Evolutionary conservation across 1,140 invertebrate genomes (phyloP).

Genomic region (Cyrtorhinus lividipennis): DNA sequence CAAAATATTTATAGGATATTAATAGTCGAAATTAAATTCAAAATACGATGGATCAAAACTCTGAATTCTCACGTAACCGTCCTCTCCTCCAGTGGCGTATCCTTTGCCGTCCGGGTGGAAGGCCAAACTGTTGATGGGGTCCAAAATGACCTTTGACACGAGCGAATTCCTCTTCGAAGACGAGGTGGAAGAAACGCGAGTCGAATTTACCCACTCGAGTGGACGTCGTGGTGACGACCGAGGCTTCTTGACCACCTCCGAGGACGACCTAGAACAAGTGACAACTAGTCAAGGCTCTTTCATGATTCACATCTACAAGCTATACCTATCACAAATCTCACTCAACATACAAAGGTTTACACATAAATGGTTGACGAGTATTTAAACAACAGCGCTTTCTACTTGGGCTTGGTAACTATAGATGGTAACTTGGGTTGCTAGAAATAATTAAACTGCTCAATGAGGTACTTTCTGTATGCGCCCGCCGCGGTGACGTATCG

Average conservation of each 20-base stretch:
- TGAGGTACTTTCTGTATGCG: no score
- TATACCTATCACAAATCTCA: no score
- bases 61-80: conserved; percentile 94
- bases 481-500: no score
- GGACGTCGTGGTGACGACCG: conserved; percentile 96
- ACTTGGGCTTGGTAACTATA: no score
- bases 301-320: no score
- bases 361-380: no score
- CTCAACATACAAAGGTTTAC: no score
- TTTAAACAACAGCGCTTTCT: no score
- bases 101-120: conserved; percentile 97
- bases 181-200: conserved; percentile 91
- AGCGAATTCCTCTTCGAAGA: conserved; percentile 99
- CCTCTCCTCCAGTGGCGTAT: conserved; percentile 94
- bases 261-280: conserved; percentile 55
- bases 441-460: no score
- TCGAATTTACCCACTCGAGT: conserved; percentile 94
- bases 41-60: conserved; percentile 93
- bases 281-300: no score
- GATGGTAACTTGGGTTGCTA: no score
- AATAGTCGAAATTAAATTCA: conserved; percentile 92
- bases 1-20: no score
- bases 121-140: conserved; percentile 94
- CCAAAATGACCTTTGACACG: conserved; percentile 98
- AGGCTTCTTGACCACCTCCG: conserved; percentile 96